phyloP scores from a whole-genome alignment of 2,888 invertebrate genomes.

The Plusia festucae region DNA sequence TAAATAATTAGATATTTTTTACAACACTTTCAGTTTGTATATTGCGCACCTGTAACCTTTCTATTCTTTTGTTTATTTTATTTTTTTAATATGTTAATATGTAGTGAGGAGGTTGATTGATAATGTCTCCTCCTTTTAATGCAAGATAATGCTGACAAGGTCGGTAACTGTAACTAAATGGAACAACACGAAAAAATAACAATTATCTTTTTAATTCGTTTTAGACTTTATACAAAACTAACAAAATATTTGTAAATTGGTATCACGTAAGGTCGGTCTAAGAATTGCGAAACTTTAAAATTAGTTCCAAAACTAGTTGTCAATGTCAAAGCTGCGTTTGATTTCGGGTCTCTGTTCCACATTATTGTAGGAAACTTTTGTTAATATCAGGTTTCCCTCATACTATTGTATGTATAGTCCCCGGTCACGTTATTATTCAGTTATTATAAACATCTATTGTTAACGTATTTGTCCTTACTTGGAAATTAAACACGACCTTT shows the following conservation, averaged over 20 bases:
- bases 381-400: constrained; percentile 27
- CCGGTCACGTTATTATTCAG: constrained; percentile 19
- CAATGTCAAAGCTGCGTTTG: background rate
- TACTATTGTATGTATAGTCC: constrained; percentile 34
- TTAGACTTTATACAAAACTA: background rate
- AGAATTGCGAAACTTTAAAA: background rate
- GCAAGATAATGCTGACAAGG: background rate
- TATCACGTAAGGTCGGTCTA: background rate
- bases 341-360: background rate
- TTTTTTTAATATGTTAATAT: background rate
- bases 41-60: too few species aligned
- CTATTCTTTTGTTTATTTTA: background rate
- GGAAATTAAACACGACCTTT: constrained; percentile 45
- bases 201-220: background rate
- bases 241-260: background rate
- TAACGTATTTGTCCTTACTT: constrained; percentile 29
- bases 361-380: constrained; percentile 20
- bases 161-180: background rate
- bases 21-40: too few species aligned
- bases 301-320: background rate
- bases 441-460: constrained; percentile 51
- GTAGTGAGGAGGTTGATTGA: background rate
- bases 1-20: background rate
- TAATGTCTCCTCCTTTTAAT: background rate
- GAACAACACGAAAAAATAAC: background rate